phyloP scores from a whole-genome alignment of 2,888 invertebrate species.

The Blomia tropicalis region DNA sequence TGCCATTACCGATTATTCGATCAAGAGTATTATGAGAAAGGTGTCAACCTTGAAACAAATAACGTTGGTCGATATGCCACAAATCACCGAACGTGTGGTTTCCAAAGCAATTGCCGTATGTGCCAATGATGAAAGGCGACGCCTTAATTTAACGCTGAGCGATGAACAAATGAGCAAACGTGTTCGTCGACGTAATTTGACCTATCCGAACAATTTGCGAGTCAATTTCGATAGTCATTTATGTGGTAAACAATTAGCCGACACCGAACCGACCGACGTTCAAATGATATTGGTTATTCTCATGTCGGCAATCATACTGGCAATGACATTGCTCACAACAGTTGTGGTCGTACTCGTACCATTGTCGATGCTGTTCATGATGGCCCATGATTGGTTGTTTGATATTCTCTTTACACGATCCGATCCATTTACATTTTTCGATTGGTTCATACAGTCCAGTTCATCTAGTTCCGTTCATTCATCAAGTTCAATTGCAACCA shows the following conservation, averaged over 20 bases:
- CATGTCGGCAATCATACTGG: slow-evolving; percentile 17
- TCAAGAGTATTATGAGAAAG: not conserved
- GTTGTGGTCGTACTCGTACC: slow-evolving; percentile 21
- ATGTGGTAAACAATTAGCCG: slow-evolving; percentile 6
- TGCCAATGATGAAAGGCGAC: not conserved
- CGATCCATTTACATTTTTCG: not conserved
- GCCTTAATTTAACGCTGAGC: slow-evolving; percentile 6
- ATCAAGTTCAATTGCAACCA: not conserved
- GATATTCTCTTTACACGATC: not conserved
- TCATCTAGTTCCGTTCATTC: not conserved
- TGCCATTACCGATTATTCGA: slow-evolving; percentile 5
- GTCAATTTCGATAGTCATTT: slow-evolving; percentile 2
- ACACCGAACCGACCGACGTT: slow-evolving; percentile 16
- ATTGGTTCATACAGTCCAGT: no score
- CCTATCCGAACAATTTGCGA: slow-evolving; percentile 6
- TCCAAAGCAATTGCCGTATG: slow-evolving; percentile 8
- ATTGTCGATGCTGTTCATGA: slow-evolving; percentile 19
- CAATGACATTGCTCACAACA: slow-evolving; percentile 22
- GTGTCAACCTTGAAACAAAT: not conserved
- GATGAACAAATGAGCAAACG: slow-evolving; percentile 4
- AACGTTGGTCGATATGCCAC: slow-evolving; percentile 16
- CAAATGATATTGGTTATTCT: slow-evolving; percentile 23
- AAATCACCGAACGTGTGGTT: slow-evolving; percentile 17
- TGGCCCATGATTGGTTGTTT: slow-evolving; percentile 15
- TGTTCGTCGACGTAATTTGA: not conserved